Base-by-base conservation (phyloP, 1,140 invertebrate genomes). In the Drosophila punjabiensis region DNA sequence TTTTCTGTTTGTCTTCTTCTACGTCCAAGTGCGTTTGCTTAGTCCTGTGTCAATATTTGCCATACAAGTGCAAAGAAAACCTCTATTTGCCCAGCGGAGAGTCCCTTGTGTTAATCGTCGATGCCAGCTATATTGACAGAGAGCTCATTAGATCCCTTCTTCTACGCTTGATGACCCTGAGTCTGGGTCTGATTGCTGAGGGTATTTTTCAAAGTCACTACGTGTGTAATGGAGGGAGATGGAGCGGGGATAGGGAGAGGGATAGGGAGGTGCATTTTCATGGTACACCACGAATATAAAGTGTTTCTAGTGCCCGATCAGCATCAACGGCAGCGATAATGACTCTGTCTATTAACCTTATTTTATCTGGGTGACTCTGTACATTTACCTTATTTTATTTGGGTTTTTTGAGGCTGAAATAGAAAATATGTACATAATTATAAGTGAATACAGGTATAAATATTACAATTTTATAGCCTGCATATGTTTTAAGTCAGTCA, bases 21-120 rank as follows among this genome's bases (percentile, higher is more conserved):
- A 45, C 58, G 33, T 33, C 50, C 41, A 47, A 68, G 37, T 52
- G 55, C 13, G 71, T 77, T 77, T 77, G 55, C 55, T 41, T 67
- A 60, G 75, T 77, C 75, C 73, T 77, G 39, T 76, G 62, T 76
- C 53, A 77, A 77, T 77, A 76, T 77, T 77, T 77, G 53, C 47
- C 47, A 37, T 76, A 75, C 71, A 75, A 75, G 69, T 75, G 71
- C 56, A 75, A 74, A 75, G 71, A 75, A 73, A 74, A 74, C 69
- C 30, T 75, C 11, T 62, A 62, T 75, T 75, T 62, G 70, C 35
- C 30, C 55, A 45, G 47, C 68, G 14, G 32, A 69, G 68, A 74
- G 70, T 61, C 67, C 28, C 67, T 71, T 73, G 70, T 73, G 70
- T 73, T 74, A 61, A 73, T 74, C 70, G 64, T 24, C 64, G 65